Evolutionary conservation across 1,140 invertebrate species (phyloP).

Genomic region (Parasteatoda tepidariorum): DNA sequence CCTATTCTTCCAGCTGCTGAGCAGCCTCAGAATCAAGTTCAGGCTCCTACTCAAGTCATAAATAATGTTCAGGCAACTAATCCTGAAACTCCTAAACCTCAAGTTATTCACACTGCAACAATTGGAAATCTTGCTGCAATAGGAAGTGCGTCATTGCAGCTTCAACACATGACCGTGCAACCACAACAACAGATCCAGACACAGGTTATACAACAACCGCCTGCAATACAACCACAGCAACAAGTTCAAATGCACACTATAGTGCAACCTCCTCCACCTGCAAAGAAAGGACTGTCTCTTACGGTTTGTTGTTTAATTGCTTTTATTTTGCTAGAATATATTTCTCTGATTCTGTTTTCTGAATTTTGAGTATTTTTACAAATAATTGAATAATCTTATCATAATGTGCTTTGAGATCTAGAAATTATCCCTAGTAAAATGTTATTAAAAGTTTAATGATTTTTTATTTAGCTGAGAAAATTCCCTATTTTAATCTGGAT

Average conservation of each 20-base stretch:
- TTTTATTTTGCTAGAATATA: too few relatives aligned
- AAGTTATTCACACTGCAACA: constrained; percentile 49
- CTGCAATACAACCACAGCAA: constrained; percentile 21
- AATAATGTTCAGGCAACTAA: background rate
- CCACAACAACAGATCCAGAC: constrained; percentile 60
- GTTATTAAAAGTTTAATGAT: too few relatives aligned
- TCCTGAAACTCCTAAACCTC: constrained; percentile 47
- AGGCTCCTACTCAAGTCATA: background rate
- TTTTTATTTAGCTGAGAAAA: too few relatives aligned
- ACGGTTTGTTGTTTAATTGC: constrained; percentile 19
- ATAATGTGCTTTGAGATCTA: too few relatives aligned
- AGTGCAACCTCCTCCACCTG: constrained; percentile 34
- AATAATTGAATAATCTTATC: too few relatives aligned
- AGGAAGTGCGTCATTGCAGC: constrained; percentile 28
- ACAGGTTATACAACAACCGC: constrained; percentile 7
- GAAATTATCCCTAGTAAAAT: too few relatives aligned
- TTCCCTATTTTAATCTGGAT: too few relatives aligned
- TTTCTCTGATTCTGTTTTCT: too few relatives aligned
- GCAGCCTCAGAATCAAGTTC: background rate
- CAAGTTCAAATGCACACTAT: constrained; percentile 60
- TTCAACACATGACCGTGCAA: constrained; percentile 47
- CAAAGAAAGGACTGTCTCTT: constrained; percentile 76
- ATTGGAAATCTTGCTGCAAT: constrained; percentile 35
- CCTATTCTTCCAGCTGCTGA: background rate
- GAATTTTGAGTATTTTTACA: too few relatives aligned